These are phyloP conservation scores for Peucedramus taeniatus DNA, from an alignment of 2,113 vertebrate species.

Conservation along the genomic window DNA sequence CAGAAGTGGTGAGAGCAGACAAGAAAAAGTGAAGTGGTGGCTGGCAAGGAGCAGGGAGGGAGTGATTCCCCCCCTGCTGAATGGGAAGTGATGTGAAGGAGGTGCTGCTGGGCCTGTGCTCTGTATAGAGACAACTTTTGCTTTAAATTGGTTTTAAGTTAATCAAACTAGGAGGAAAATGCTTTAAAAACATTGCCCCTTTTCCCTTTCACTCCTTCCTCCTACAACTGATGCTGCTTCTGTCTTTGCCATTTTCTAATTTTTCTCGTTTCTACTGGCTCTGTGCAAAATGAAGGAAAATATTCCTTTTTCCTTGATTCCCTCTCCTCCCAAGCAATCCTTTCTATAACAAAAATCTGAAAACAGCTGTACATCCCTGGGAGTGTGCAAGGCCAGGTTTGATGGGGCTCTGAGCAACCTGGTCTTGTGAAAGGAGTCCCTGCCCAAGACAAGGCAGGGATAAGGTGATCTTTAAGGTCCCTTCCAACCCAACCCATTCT, in stretches of 20 bases:
- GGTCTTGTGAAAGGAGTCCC: not conserved
- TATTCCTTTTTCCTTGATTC: not conserved
- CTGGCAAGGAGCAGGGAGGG: not conserved
- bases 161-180: not conserved
- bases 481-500: not conserved
- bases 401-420: not conserved
- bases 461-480: not conserved
- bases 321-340: not conserved
- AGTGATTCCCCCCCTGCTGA: not conserved
- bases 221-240: not conserved
- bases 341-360: not conserved
- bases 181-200: not conserved
- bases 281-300: not conserved
- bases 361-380: not conserved
- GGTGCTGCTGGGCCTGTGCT: not conserved
- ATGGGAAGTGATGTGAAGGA: not conserved
- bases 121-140: not conserved
- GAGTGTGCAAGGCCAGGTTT: not conserved
- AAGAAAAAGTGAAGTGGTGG: not conserved
- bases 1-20: not conserved
- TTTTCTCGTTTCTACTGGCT: not conserved
- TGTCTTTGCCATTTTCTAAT: not conserved
- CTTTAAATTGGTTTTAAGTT: not conserved
- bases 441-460: not conserved
- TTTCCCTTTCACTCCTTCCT: not conserved